Evolutionary conservation across 2,113 vertebrate genomes (phyloP).

Genomic region (Psittacara wagleri): DNA sequence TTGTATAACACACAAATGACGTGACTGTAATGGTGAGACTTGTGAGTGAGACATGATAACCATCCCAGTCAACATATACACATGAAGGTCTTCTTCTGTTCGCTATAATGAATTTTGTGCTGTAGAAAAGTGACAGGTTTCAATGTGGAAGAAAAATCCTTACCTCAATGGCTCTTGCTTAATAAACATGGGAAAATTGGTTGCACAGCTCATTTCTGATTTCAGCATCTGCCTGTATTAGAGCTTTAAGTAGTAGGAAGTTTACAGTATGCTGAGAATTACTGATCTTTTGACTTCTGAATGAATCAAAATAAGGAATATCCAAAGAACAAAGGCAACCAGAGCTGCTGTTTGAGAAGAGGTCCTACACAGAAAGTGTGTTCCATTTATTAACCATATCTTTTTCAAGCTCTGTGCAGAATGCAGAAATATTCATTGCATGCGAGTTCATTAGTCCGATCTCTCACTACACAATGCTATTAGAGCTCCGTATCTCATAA

Average conservation of each 20-base stretch:
- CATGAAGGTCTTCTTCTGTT: background rate
- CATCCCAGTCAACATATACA: background rate
- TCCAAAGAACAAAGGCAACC: background rate
- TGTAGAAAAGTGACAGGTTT: background rate
- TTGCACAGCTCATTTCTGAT: background rate
- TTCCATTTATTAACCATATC: background rate
- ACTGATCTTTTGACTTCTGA: background rate
- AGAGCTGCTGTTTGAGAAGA: background rate
- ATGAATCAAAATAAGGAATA: background rate
- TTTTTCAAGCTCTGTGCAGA: background rate
- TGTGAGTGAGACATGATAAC: background rate
- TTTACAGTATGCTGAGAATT: background rate
- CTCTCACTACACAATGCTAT: background rate
- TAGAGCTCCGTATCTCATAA: background rate
- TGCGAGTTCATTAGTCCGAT: background rate
- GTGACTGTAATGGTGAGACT: background rate
- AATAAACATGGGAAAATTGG: background rate
- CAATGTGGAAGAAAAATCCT: background rate
- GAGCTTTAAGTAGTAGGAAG: background rate
- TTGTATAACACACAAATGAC: background rate
- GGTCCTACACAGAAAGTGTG: fast-evolving
- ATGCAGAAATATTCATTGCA: background rate
- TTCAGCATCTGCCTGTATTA: background rate
- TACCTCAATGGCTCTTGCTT: background rate
- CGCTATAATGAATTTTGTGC: background rate